A percentile compares a stretch with the other conserved stretches of the same genome.
Evolutionary conservation across 2,113 vertebrate species (phyloP).

Genomic region (Macrotis lagotis): DNA sequence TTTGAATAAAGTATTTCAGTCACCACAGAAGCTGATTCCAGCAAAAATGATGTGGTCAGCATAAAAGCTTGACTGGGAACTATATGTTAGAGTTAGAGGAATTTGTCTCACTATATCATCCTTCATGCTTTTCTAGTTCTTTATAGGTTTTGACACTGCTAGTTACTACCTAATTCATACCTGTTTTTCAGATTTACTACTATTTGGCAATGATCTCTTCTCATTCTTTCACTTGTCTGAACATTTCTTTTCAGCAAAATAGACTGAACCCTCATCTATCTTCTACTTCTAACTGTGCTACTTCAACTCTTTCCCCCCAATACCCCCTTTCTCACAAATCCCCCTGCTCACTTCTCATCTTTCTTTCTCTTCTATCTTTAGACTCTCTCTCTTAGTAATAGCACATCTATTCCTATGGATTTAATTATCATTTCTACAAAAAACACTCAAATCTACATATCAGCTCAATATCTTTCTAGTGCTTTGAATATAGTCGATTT

Average conservation of each 20-base stretch:
- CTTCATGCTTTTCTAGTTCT: background rate
- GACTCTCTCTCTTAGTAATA: background rate
- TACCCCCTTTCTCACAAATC: background rate
- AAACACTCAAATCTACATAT: background rate
- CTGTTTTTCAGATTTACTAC: no score
- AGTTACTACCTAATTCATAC: no score
- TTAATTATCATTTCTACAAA: background rate
- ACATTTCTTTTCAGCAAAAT: background rate
- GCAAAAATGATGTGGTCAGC: background rate
- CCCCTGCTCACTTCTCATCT: background rate
- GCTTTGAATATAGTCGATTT: background rate
- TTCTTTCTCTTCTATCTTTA: background rate
- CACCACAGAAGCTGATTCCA: background rate
- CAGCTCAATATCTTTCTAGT: background rate
- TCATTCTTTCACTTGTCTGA: background rate
- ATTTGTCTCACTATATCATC: constrained; percentile 26
- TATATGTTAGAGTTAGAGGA: constrained; percentile 15
- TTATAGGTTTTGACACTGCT: background rate
- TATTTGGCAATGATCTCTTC: background rate
- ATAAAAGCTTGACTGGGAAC: background rate
- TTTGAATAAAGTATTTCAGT: background rate
- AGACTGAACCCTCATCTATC: background rate
- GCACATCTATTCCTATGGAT: background rate
- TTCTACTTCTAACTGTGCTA: background rate
- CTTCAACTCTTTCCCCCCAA: background rate